phyloP scores from a whole-genome alignment of 2,888 invertebrate species.

The Eugnorisma glareosa region DNA sequence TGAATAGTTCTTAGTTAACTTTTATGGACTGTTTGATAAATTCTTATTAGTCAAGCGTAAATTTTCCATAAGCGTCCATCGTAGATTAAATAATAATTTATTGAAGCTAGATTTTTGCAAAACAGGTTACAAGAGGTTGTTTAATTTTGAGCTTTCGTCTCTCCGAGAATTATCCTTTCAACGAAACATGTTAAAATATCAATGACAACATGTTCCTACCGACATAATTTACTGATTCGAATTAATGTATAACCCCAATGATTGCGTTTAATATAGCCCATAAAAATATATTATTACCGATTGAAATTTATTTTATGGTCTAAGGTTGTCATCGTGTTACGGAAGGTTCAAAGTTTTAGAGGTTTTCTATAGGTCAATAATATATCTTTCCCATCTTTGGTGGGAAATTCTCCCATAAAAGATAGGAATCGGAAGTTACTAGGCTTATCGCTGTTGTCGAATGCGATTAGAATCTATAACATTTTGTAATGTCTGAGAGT shows the following conservation, averaged over 20 bases:
- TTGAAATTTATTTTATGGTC: constrained; percentile 47
- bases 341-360: constrained; percentile 14
- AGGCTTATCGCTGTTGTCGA: constrained; percentile 7
- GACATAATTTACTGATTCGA: constrained; percentile 39
- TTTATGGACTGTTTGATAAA: background rate
- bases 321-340: constrained; percentile 22
- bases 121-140: background rate
- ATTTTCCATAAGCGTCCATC: background rate
- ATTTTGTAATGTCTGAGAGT: constrained; percentile 5
- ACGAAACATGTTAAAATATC: constrained; percentile 16
- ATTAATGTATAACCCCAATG: constrained; percentile 27
- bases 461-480: constrained; percentile 30
- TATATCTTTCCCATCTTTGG: constrained; percentile 32
- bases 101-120: background rate
- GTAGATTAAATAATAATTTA: constrained; percentile 3
- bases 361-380: constrained; percentile 9
- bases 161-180: background rate
- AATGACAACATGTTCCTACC: constrained; percentile 44
- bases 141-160: background rate
- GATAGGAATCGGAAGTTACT: constrained; percentile 2
- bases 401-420: constrained; percentile 55
- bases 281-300: constrained; percentile 42
- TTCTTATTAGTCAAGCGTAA: background rate
- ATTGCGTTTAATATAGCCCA: constrained; percentile 35
- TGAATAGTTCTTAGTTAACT: background rate